phyloP scores from a whole-genome alignment of 2,888 invertebrate genomes.

The Agapostemon virescens region DNA sequence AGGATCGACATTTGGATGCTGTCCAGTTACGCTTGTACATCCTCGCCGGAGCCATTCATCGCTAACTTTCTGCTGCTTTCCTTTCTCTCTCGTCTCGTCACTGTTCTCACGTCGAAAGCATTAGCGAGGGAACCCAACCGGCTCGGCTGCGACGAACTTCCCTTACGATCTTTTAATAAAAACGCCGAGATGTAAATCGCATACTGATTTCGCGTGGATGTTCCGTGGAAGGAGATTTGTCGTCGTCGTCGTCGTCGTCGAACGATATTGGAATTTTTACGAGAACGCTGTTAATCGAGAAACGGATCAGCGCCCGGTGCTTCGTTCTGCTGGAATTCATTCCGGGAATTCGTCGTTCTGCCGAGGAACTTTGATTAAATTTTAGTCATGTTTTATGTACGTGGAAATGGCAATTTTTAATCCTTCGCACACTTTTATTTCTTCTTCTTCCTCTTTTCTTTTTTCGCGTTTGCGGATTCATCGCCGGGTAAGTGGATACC shows the following conservation, averaged over 20 bases:
- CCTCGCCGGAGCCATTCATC: background rate
- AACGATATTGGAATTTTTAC: conserved; percentile 51
- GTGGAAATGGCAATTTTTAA: conserved; percentile 2
- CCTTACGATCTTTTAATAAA: conserved; percentile 43
- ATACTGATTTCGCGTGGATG: conserved; percentile 18
- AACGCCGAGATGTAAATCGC: conserved; percentile 40
- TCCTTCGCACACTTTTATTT: background rate
- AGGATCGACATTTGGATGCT: conserved; percentile 67
- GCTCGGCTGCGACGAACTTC: background rate
- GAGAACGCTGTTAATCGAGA: conserved; percentile 36
- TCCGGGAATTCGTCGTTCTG: conserved; percentile 7
- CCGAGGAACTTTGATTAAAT: conserved; percentile 38
- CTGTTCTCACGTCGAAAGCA: conserved; percentile 9
- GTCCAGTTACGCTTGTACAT: conserved; percentile 55
- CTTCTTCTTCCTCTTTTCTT: too few species aligned
- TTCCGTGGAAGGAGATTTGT: conserved; percentile 29
- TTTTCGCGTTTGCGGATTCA: background rate
- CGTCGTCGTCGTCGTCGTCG: conserved; percentile 9
- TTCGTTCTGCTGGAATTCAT: conserved; percentile 34
- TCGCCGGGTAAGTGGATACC: background rate
- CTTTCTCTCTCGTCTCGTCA: background rate
- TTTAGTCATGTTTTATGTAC: conserved; percentile 30
- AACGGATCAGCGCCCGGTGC: conserved; percentile 11
- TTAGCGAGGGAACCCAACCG: conserved; percentile 35
- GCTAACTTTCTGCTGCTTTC: background rate